Percentiles rank a stretch among this genome's conserved stretches.
Conservation (phyloP, 2,888 invertebrate genomes). For the Asteroscopus sphinx region DNA sequence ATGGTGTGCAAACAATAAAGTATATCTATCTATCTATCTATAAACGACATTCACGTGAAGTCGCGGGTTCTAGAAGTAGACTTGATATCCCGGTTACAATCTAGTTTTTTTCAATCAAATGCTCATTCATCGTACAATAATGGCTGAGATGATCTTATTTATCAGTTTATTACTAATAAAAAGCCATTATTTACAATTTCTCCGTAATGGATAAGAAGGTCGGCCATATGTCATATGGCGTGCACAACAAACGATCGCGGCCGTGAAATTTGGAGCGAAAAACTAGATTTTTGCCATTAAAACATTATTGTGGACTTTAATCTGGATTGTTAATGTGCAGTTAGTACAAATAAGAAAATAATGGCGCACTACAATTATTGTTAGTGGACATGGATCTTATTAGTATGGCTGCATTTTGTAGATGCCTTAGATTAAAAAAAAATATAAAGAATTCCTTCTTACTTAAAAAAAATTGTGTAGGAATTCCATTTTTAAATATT, state of each 20-base stretch:
- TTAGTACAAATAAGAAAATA: conserved; percentile 41
- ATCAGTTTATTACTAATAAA: conserved; percentile 36
- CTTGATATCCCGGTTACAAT: conserved; percentile 18
- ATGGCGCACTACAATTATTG: conserved; percentile 14
- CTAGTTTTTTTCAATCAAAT: conserved; percentile 25
- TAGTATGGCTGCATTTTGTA: too few species aligned
- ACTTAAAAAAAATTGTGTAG: too few species aligned
- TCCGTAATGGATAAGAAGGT: conserved; percentile 57
- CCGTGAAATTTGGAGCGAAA: conserved; percentile 79
- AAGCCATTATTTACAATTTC: conserved; percentile 52
- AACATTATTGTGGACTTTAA: conserved; percentile 45
- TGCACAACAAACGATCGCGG: conserved; percentile 58
- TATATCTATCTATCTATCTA: too few species aligned
- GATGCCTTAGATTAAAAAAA: background rate
- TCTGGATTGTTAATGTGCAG: conserved; percentile 50
- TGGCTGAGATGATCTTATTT: conserved; percentile 19
- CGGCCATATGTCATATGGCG: conserved; percentile 50
- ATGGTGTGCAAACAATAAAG: too few species aligned
- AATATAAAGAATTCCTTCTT: too few species aligned
- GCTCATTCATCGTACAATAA: conserved; percentile 16
- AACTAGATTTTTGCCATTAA: conserved; percentile 76
- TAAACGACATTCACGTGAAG: too few species aligned
- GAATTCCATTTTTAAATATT: too few species aligned
- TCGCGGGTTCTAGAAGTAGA: too few species aligned
- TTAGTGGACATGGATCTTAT: conserved; percentile 5